A percentile compares a stretch with the other conserved stretches of the same genome.
Conservation (phyloP, 2,888 invertebrate species). For the Cosmopolites sordidus region DNA sequence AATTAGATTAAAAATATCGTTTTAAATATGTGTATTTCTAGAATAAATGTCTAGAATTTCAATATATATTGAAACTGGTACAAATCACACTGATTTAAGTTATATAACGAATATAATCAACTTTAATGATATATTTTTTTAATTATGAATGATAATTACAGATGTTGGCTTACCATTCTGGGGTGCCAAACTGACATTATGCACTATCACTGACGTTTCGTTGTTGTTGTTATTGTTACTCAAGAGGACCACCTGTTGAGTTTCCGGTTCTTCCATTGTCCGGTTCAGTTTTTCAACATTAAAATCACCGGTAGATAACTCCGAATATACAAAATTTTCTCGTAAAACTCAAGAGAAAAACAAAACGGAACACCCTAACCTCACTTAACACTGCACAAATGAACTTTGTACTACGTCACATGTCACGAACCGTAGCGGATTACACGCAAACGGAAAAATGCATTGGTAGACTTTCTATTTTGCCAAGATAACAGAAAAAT, state of each 20-base stretch:
- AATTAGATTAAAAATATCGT: too few relatives aligned
- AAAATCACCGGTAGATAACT: background rate
- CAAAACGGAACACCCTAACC: slow-evolving; percentile 17
- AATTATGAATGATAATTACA: too few relatives aligned
- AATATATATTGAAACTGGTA: too few relatives aligned
- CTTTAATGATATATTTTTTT: too few relatives aligned
- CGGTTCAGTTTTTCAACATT: slow-evolving; percentile 4
- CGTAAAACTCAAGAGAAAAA: slow-evolving; percentile 13
- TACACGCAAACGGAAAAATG: background rate
- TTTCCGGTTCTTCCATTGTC: slow-evolving; percentile 43
- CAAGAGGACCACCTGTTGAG: slow-evolving; percentile 26
- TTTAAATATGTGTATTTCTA: too few relatives aligned
- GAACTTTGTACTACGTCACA: slow-evolving; percentile 19
- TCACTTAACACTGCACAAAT: slow-evolving; percentile 12
- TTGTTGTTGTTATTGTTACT: slow-evolving; percentile 24
- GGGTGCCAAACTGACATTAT: slow-evolving; percentile 34
- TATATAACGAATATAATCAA: too few relatives aligned
- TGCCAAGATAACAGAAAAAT: slow-evolving; percentile 2
- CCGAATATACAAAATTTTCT: background rate
- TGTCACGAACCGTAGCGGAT: slow-evolving; percentile 5
- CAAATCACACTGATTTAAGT: too few relatives aligned
- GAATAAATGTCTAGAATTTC: too few relatives aligned
- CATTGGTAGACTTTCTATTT: slow-evolving; percentile 3
- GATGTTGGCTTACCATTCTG: slow-evolving; percentile 15
- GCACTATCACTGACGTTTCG: slow-evolving; percentile 42